phyloP scores from a whole-genome alignment of 2,888 invertebrate species.

The Augiades crinisus region DNA sequence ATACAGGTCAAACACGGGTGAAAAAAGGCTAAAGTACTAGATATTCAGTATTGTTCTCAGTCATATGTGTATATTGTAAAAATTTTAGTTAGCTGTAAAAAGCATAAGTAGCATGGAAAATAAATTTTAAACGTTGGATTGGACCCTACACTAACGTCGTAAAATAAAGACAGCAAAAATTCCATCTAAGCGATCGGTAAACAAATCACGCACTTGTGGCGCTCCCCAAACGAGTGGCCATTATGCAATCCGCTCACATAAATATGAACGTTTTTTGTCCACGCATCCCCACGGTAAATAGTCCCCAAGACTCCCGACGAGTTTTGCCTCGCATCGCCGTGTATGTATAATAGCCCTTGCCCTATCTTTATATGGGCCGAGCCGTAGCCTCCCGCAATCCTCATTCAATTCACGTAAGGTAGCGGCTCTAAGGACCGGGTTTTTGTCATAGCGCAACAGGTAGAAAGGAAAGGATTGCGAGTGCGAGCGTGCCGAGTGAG shows the following conservation, averaged over 20 bases:
- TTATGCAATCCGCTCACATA: slow-evolving; percentile 73
- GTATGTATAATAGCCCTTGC: slow-evolving; percentile 73
- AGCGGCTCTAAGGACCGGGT: slow-evolving; percentile 80
- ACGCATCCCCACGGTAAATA: slow-evolving; percentile 67
- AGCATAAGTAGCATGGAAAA: too few species aligned
- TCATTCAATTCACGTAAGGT: slow-evolving; percentile 81
- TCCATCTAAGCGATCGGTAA: slow-evolving; percentile 38
- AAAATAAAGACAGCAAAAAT: slow-evolving; percentile 22
- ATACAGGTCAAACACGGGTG: too few species aligned
- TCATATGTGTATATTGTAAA: too few species aligned
- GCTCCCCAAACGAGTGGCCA: slow-evolving; percentile 61
- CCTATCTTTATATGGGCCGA: slow-evolving; percentile 80
- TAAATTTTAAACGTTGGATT: too few species aligned
- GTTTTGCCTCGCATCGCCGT: slow-evolving; percentile 47
- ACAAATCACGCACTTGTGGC: slow-evolving; percentile 59
- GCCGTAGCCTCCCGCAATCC: slow-evolving; percentile 77
- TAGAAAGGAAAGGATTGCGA: slow-evolving; percentile 81
- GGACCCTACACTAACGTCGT: neutral
- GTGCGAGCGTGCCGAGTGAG: slow-evolving; percentile 67
- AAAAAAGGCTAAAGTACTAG: too few species aligned
- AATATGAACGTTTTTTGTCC: slow-evolving; percentile 59
- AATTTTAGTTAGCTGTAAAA: too few species aligned
- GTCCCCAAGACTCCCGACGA: slow-evolving; percentile 57
- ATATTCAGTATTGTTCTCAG: too few species aligned
- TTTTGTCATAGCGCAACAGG: slow-evolving; percentile 81